These are phyloP conservation scores for Palythoa grandis DNA, from an alignment of 92 coral and sea anemone genomes.

Conservation along the genomic window DNA sequence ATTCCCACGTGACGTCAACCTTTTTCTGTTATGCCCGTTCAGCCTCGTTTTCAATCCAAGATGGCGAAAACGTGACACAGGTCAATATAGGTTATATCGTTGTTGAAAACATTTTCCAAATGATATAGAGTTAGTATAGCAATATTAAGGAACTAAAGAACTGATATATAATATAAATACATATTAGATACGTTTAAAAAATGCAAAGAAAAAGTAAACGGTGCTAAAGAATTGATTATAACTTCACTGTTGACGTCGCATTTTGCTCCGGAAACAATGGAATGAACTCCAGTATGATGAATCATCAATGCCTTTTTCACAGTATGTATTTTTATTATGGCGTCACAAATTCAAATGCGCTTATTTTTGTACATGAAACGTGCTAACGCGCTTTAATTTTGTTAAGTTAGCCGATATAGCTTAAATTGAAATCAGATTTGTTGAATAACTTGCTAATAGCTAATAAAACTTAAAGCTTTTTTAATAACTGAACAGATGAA, in stretches of 20 bases:
- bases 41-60: too few species aligned
- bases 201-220: background rate
- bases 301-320: constrained; percentile 16
- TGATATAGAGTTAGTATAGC: background rate
- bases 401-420: background rate
- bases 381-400: constrained; percentile 4
- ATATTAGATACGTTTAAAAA: background rate
- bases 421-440: background rate
- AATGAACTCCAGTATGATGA: constrained; percentile 25
- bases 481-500: background rate
- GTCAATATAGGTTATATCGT: too few species aligned
- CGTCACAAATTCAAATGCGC: background rate
- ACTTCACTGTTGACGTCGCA: constrained; percentile 11
- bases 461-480: background rate
- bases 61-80: too few species aligned
- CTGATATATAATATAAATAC: constrained; percentile 17
- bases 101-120: background rate
- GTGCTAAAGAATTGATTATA: constrained; percentile 2
- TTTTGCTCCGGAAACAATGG: background rate
- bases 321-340: constrained; percentile 4
- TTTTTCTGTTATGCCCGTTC: too few species aligned
- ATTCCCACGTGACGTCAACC: too few species aligned
- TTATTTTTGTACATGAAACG: constrained; percentile 7
- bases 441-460: background rate
- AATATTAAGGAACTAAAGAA: background rate